Conservation (phyloP, 2,113 vertebrate species). For the Hipposideros armiger region DNA sequence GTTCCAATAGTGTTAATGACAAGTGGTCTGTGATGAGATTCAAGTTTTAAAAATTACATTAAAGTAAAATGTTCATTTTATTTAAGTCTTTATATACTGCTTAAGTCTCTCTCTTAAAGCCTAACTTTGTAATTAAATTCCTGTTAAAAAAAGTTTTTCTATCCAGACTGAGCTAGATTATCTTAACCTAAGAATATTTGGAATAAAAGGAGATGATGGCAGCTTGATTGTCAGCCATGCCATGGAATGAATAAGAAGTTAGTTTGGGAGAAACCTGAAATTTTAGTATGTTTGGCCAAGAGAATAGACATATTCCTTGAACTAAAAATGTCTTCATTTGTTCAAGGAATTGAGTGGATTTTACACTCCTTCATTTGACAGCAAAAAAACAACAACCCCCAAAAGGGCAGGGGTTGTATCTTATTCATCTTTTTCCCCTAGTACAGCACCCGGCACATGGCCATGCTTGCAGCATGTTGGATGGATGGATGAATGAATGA, state of each 20-base stretch:
- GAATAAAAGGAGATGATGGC: neutral
- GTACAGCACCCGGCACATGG: neutral
- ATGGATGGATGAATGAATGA: neutral
- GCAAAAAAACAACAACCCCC: neutral
- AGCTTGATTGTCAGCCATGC: too few relatives aligned
- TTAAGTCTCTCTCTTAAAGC: neutral
- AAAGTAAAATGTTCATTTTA: slow-evolving; percentile 33
- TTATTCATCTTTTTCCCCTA: neutral
- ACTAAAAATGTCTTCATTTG: neutral
- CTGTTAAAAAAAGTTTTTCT: neutral
- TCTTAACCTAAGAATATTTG: neutral
- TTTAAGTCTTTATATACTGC: neutral
- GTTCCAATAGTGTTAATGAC: neutral
- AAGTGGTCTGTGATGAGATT: neutral
- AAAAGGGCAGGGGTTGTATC: neutral
- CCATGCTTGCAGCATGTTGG: neutral
- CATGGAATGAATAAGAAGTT: neutral
- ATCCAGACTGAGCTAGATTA: neutral
- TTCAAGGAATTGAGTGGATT: neutral
- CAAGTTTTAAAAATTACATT: neutral
- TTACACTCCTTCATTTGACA: neutral
- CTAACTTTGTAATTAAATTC: neutral
- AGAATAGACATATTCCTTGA: neutral
- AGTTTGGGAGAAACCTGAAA: neutral
- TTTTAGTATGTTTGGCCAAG: neutral